Evolutionary conservation across 1,140 invertebrate species (phyloP).

Genomic region (Planococcus citri): DNA sequence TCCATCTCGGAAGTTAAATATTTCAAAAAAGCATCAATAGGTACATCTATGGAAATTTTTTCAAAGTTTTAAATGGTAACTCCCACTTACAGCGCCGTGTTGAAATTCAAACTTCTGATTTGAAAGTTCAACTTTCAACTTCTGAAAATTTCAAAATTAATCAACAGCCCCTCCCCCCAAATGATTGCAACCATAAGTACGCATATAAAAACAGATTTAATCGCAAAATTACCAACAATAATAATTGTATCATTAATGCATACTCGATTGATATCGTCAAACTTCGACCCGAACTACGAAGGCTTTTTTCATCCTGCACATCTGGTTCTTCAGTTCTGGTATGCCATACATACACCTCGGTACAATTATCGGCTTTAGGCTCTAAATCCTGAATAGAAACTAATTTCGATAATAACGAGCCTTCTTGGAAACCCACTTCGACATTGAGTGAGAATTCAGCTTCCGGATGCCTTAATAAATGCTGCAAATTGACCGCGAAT

Average conservation of each 20-base stretch:
- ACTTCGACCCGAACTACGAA: slow-evolving; percentile 58
- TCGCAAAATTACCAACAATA: neutral
- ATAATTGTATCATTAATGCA: neutral
- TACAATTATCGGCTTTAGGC: slow-evolving; percentile 76
- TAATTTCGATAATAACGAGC: slow-evolving; percentile 70
- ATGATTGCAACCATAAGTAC: too few species aligned
- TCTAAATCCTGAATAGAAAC: slow-evolving; percentile 69
- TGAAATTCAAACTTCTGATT: too few species aligned
- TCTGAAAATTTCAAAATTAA: too few species aligned
- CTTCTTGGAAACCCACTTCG: slow-evolving; percentile 81
- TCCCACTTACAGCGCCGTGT: too few species aligned
- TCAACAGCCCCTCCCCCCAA: too few species aligned
- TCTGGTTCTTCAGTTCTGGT: slow-evolving; percentile 80
- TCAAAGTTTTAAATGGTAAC: too few species aligned
- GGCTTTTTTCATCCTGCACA: slow-evolving; percentile 46
- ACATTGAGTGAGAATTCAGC: slow-evolving; percentile 64
- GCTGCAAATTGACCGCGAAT: slow-evolving; percentile 80
- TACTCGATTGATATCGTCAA: slow-evolving; percentile 34
- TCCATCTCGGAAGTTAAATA: too few species aligned
- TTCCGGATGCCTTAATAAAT: slow-evolving; percentile 61
- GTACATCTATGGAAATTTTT: too few species aligned
- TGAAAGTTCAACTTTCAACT: too few species aligned
- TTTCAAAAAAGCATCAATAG: too few species aligned
- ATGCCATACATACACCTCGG: slow-evolving; percentile 92
- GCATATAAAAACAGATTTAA: neutral